Conservation (phyloP, 2,797 vertebrate species). For the Muraenolepis orangiensis region DNA sequence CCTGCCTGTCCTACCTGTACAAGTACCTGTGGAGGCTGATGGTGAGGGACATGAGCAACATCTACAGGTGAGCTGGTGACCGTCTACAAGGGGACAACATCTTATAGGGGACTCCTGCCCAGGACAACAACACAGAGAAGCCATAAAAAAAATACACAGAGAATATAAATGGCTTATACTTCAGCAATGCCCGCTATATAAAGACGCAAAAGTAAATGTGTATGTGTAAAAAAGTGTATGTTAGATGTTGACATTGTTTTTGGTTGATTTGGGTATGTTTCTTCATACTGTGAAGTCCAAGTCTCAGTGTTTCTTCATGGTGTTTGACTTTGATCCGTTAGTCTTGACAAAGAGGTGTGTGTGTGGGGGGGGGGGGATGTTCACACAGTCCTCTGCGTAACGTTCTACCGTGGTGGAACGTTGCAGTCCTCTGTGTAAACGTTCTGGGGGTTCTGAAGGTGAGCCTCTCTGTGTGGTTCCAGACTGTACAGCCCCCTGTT, state of each 20-base stretch:
- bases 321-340: not conserved
- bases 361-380: no score
- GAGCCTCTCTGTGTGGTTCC: not conserved
- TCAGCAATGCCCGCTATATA: not conserved
- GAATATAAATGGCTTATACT: not conserved
- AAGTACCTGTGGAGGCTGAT: constrained; percentile 96
- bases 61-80: constrained; percentile 96
- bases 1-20: constrained; percentile 93
- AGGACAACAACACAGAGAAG: not conserved
- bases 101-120: not conserved
- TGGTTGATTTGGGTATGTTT: not conserved
- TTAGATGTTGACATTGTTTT: not conserved
- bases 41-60: constrained; percentile 90
- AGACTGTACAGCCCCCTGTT: constrained; percentile 92
- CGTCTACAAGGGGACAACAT: no score
- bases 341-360: no score
- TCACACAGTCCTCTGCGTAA: no score
- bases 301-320: not conserved
- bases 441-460: not conserved
- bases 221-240: no score
- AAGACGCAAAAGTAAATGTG: not conserved
- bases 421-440: no score
- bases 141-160: not conserved
- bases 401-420: no score
- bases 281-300: not conserved